Conservation (phyloP, 2,797 vertebrate species). For the Leucoraja ocellata region DNA sequence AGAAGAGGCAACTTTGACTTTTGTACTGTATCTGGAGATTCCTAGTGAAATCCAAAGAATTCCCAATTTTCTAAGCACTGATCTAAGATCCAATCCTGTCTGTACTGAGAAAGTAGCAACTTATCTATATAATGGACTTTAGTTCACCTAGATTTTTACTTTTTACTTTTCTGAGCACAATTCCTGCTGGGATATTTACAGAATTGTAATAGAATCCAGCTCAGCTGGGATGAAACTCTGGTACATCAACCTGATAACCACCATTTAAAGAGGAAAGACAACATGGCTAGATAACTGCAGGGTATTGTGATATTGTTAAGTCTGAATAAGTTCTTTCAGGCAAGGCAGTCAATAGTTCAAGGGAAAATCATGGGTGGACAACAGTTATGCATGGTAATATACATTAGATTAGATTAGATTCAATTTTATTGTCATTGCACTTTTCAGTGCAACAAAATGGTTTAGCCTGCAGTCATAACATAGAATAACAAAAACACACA, state of each 20-base stretch:
- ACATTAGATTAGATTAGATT: no score
- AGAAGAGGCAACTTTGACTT: no score
- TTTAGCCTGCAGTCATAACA: no score
- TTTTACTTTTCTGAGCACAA: background rate
- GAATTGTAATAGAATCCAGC: background rate
- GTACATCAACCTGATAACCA: background rate
- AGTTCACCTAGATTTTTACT: background rate
- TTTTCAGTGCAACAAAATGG: no score
- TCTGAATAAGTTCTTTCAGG: background rate
- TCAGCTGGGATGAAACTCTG: background rate
- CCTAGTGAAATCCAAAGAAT: no score
- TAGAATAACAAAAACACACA: no score
- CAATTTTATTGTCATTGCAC: no score
- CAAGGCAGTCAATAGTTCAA: background rate
- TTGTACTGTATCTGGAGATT: no score
- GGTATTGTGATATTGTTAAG: background rate
- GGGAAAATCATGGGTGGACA: background rate
- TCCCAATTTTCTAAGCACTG: no score
- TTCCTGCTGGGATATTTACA: background rate
- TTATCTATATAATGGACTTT: background rate
- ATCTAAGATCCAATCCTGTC: background rate
- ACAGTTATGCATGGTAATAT: background rate
- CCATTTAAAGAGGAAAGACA: no score
- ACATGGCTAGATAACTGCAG: background rate
- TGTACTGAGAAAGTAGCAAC: background rate